Evolutionary conservation across 2,888 invertebrate species (phyloP).

Genomic region (Ecdyonurus torrentis): DNA sequence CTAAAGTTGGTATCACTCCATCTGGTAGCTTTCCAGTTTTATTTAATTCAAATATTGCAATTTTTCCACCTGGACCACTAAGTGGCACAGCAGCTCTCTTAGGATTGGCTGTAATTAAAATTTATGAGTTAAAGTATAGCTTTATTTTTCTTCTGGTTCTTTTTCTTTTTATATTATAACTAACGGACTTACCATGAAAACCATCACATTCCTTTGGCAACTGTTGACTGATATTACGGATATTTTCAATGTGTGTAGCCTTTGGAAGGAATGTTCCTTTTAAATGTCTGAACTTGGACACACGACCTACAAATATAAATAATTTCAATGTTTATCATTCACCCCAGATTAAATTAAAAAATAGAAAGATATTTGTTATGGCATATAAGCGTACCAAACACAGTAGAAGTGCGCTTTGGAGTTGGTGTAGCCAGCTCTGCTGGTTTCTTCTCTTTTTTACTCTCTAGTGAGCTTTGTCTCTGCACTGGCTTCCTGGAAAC

Average conservation of each 20-base stretch:
- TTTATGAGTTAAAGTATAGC: slow-evolving; percentile 6
- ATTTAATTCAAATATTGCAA: slow-evolving; percentile 68
- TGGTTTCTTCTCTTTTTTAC: slow-evolving; percentile 8
- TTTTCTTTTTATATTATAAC: slow-evolving; percentile 7
- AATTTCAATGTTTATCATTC: slow-evolving; percentile 2
- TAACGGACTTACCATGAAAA: slow-evolving; percentile 49
- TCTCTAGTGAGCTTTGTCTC: slow-evolving; percentile 6
- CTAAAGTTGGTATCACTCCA: slow-evolving; percentile 69
- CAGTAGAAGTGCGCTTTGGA: slow-evolving; percentile 70
- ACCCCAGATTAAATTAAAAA: slow-evolving; percentile 4
- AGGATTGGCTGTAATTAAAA: slow-evolving; percentile 47
- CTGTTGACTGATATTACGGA: slow-evolving; percentile 76
- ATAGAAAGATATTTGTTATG: not conserved
- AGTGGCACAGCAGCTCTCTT: slow-evolving; percentile 79
- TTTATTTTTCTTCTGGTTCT: too few relatives aligned
- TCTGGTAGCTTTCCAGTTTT: slow-evolving; percentile 61
- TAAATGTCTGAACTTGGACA: slow-evolving; percentile 83
- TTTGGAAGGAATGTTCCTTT: slow-evolving; percentile 84
- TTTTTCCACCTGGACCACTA: slow-evolving; percentile 77
- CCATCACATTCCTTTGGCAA: slow-evolving; percentile 90
- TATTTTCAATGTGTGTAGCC: slow-evolving; percentile 80
- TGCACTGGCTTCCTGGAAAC: not conserved
- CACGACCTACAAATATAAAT: slow-evolving; percentile 39
- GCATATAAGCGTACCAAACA: slow-evolving; percentile 43
- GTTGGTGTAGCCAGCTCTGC: slow-evolving; percentile 35